Conservation (phyloP, 2,888 invertebrate species). For the Flabesymbios commensalis region DNA sequence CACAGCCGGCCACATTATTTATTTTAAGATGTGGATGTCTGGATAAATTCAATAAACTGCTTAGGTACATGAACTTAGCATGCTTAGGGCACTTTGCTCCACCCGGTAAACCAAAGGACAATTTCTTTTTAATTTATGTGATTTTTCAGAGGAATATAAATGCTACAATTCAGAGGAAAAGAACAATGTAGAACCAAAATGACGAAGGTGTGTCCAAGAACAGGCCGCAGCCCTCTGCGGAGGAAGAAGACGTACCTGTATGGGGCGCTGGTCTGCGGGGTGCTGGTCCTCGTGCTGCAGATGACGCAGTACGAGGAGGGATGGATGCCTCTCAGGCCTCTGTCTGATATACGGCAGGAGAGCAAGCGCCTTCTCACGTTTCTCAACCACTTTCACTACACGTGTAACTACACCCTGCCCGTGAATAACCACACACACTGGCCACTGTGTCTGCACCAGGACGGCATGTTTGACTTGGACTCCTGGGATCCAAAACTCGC, state of each 20-base stretch:
- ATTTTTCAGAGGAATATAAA: no score
- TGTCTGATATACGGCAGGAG: slow-evolving; percentile 51
- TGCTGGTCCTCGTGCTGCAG: slow-evolving; percentile 20
- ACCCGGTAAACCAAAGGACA: no score
- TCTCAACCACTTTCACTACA: slow-evolving; percentile 49
- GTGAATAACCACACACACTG: slow-evolving; percentile 46
- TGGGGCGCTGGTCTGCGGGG: slow-evolving; percentile 6
- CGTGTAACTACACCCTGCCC: slow-evolving; percentile 48
- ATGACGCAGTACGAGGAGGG: slow-evolving; percentile 31
- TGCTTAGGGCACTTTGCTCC: no score
- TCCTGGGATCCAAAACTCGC: slow-evolving; percentile 39
- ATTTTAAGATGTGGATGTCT: no score
- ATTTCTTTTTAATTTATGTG: no score
- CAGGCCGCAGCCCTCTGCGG: slow-evolving; percentile 21
- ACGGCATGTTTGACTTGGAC: slow-evolving; percentile 43
- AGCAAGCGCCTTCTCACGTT: slow-evolving; percentile 50
- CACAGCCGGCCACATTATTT: no score
- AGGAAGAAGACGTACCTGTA: slow-evolving; percentile 27
- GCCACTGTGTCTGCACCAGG: slow-evolving; percentile 48
- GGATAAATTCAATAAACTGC: no score
- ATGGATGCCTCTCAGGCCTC: slow-evolving; percentile 48
- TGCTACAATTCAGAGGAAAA: no score
- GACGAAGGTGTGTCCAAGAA: slow-evolving; percentile 5
- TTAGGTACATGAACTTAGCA: no score
- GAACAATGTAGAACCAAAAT: no score